Base-by-base conservation (phyloP, 1,140 invertebrate genomes). In the Caenorhabditis latens region DNA sequence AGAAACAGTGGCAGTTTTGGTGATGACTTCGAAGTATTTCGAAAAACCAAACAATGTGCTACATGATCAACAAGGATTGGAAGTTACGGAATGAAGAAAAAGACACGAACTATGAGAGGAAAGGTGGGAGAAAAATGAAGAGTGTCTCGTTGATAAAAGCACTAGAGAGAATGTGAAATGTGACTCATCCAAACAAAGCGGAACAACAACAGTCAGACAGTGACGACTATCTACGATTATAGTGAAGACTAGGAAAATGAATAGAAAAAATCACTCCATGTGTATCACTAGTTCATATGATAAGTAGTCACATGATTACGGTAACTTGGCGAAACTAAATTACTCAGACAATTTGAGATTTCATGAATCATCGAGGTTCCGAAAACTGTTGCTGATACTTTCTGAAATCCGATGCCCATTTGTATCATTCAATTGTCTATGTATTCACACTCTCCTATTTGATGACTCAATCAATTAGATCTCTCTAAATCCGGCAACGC, bases 151-250 rank as follows among this genome's bases (percentile, higher is more conserved):
- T 79, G 71, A 79, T 79, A 79, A 79, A 79, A 24, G 43, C 71
- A 53, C 46, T 21, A 53, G 19, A 32, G 16, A 32, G 65, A 71
- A 16, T 71, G 24, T 71, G 71, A 79, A 8, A 79, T 50, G n/a
- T 79, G 71, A 79, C 46, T 79, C 71, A 79, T 50, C 46, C 21
- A 79, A 79, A 79, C 71, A 79, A 79, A 79, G 71, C 46, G 46
- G 16, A 50, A 79, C 43, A 79, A 79, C n/a, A 79, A 50, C 43
- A n/a, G n/a, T 2, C 46, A 79, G 46, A 50, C 71, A 14, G 1
- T 50, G 21, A 48, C 40, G 6, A 14, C 21, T 32, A 19, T 11
- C 16, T 11, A 53, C 13, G 50, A 53, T 14, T 11, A 53, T 53
- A 32, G 32, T 32, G 32, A 32, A 32, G 32, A 32, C 32, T 32